These are phyloP conservation scores for Egretta garzetta DNA, from an alignment of 2,113 vertebrate species.

Conservation along the genomic window DNA sequence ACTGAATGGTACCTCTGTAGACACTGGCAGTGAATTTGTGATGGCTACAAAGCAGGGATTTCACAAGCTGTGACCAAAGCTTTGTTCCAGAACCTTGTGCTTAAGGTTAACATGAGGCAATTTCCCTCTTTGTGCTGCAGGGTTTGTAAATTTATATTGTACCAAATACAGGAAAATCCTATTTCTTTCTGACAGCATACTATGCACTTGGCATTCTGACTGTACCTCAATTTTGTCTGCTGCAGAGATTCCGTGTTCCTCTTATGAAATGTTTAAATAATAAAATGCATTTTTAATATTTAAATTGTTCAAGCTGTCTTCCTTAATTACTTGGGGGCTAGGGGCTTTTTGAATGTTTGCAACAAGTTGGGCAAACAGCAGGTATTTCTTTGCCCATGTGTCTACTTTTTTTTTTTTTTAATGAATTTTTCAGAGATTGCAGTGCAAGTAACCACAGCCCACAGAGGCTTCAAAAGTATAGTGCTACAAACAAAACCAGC, in stretches of 20 bases:
- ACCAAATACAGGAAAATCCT: neutral
- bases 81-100: neutral
- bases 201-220: neutral
- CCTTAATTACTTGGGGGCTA: neutral
- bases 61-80: slow-evolving; percentile 10
- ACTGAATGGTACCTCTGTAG: neutral
- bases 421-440: neutral
- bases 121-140: neutral
- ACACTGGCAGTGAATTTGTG: neutral
- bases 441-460: neutral
- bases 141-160: slow-evolving; percentile 14
- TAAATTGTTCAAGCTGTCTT: slow-evolving; percentile 3
- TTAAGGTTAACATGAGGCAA: neutral
- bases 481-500: neutral
- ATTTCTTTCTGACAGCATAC: neutral
- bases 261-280: slow-evolving; percentile 37
- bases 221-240: neutral
- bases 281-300: slow-evolving; percentile 50
- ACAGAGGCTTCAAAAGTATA: neutral
- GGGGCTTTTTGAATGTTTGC: neutral
- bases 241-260: neutral
- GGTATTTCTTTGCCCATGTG: neutral
- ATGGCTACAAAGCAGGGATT: neutral
- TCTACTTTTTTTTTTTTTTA: neutral
- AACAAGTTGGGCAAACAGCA: neutral